Conservation (phyloP, 2,797 vertebrate species). For the Microctenopoma lineatum region DNA sequence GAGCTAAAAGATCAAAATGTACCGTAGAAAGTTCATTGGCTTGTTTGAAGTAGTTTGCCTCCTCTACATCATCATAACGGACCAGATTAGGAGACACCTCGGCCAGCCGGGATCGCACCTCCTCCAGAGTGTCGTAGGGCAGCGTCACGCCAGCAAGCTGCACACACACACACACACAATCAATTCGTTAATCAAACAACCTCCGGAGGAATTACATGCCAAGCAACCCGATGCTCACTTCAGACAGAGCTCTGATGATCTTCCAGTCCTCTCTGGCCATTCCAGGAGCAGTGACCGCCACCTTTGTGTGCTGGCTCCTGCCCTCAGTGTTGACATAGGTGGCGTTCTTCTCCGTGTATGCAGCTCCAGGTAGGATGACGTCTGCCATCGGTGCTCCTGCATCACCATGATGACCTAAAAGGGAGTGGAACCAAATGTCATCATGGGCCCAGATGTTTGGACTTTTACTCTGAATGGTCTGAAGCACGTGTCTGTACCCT, state of each 20-base stretch:
- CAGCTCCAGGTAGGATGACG: constrained; percentile 93
- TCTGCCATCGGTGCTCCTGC: constrained; percentile 93
- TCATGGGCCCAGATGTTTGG: neutral
- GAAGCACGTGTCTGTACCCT: constrained; percentile 83
- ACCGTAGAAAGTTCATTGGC: constrained; percentile 92
- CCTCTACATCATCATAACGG: constrained; percentile 93
- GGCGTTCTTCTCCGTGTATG: constrained; percentile 94
- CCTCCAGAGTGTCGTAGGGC: constrained; percentile 90
- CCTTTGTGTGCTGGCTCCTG: constrained; percentile 92
- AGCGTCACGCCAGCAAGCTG: constrained; percentile 91
- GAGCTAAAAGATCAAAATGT: neutral
- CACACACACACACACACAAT: neutral
- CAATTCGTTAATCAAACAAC: rapidly evolving
- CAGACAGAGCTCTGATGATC: constrained; percentile 93
- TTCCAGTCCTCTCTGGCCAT: constrained; percentile 97
- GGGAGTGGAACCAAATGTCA: neutral
- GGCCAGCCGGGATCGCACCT: constrained; percentile 89
- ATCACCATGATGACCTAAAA: constrained; percentile 95
- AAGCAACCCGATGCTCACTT: constrained; percentile 78
- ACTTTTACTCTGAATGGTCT: neutral
- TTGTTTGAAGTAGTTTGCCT: constrained; percentile 96
- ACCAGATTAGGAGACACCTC: constrained; percentile 96
- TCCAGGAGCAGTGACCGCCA: constrained; percentile 94
- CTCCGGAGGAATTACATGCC: neutral
- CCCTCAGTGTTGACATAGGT: constrained; percentile 98